A percentile compares a stretch with the other conserved stretches of the same genome.
Evolutionary conservation across 1,140 invertebrate genomes (phyloP).

Genomic region (Micrasema longulum): DNA sequence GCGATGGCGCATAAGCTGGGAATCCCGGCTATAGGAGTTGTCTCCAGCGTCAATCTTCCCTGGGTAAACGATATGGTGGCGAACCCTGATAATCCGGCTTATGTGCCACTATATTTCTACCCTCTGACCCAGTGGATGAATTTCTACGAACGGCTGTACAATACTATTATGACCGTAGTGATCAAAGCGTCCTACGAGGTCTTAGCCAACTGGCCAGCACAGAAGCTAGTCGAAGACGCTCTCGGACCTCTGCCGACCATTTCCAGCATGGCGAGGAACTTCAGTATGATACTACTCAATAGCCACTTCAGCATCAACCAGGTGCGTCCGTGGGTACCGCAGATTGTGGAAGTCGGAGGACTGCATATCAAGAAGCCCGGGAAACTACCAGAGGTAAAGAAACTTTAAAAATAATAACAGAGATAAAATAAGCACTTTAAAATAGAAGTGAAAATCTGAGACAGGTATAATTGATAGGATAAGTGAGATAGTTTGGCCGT

Average conservation of each 20-base stretch:
- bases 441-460: too few relatives aligned
- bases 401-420: too few relatives aligned
- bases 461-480: too few relatives aligned
- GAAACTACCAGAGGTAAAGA: constrained; percentile 59
- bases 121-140: constrained; percentile 68
- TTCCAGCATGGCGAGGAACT: constrained; percentile 68
- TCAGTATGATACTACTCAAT: constrained; percentile 72
- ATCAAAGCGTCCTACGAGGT: constrained; percentile 50
- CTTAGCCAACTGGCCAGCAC: constrained; percentile 49
- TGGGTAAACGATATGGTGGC: constrained; percentile 73
- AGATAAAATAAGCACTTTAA: too few relatives aligned
- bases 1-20: constrained; percentile 69
- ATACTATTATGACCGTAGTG: constrained; percentile 60
- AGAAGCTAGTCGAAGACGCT: constrained; percentile 62
- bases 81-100: constrained; percentile 72
- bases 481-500: too few relatives aligned
- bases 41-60: constrained; percentile 71
- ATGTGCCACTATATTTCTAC: constrained; percentile 71
- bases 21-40: constrained; percentile 70
- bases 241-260: constrained; percentile 66
- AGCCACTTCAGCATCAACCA: constrained; percentile 73
- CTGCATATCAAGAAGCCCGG: constrained; percentile 65
- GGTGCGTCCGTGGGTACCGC: constrained; percentile 69
- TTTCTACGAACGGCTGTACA: constrained; percentile 71
- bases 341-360: constrained; percentile 72